These are phyloP conservation scores for Drosophila bifasciata DNA, from an alignment of 1,140 invertebrate genomes.

Conservation along the genomic window DNA sequence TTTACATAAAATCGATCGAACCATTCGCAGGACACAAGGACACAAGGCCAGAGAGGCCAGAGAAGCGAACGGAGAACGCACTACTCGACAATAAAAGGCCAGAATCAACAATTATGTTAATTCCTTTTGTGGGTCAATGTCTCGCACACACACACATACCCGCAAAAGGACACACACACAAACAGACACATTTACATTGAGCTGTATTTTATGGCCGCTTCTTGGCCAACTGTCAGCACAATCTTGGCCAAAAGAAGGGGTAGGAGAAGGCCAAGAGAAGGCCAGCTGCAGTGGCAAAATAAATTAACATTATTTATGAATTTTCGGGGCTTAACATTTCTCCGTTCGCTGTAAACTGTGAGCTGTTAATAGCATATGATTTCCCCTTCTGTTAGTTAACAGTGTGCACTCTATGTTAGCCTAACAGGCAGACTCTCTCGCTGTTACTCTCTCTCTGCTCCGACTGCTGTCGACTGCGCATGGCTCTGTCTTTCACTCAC, in stretches of 20 bases:
- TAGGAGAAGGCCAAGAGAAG: constrained; percentile 13
- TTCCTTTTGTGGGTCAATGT: constrained; percentile 75
- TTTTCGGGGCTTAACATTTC: constrained; percentile 22
- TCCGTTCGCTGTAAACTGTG: constrained; percentile 8
- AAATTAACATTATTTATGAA: constrained; percentile 69
- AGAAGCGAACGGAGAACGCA: constrained; percentile 40
- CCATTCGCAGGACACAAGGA: constrained; percentile 10
- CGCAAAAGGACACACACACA: constrained; percentile 3
- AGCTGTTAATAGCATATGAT: constrained; percentile 6
- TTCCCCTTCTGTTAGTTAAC: constrained; percentile 61
- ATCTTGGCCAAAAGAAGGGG: neutral
- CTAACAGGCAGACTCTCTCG: constrained; percentile 5
- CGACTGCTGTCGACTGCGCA: no score
- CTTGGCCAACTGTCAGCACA: constrained; percentile 54
- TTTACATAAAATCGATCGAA: constrained; percentile 40
- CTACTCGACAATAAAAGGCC: constrained; percentile 60
- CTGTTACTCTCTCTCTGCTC: constrained; percentile 11
- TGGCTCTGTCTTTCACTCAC: constrained; percentile 32
- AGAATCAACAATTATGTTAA: constrained; percentile 77
- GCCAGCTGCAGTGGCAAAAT: constrained; percentile 53
- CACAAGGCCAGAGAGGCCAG: constrained; percentile 17
- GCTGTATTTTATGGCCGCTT: constrained; percentile 55
- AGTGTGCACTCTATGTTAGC: constrained; percentile 19
- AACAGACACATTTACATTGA: constrained; percentile 1
- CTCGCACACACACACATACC: constrained; percentile 27